phyloP scores from a whole-genome alignment of 2,888 invertebrate species.

The Drosophila niveifrons region DNA sequence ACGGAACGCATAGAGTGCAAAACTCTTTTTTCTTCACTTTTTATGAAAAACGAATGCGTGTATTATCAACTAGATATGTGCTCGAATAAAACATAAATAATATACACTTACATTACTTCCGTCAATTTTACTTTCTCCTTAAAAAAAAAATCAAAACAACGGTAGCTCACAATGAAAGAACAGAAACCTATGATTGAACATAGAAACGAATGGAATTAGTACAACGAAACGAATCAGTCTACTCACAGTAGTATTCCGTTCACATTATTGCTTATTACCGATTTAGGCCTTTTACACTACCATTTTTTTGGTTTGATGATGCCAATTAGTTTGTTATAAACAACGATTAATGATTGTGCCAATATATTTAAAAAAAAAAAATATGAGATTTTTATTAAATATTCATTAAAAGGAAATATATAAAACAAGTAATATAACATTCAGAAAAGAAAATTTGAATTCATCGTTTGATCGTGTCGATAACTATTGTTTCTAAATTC shows the following conservation, averaged over 20 bases:
- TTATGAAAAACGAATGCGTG: neutral
- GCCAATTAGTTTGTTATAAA: neutral
- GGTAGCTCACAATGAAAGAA: conserved; percentile 59
- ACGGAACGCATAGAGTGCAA: conserved; percentile 3
- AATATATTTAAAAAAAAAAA: neutral
- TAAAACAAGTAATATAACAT: too few species aligned
- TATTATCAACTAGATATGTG: conserved; percentile 8
- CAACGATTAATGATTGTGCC: neutral
- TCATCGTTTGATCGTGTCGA: too few species aligned
- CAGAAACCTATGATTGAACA: conserved; percentile 55
- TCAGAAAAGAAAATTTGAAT: too few species aligned
- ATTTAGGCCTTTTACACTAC: conserved; percentile 7
- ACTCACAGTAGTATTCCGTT: conserved; percentile 18
- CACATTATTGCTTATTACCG: neutral
- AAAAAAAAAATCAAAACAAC: conserved; percentile 75
- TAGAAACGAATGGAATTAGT: conserved; percentile 55
- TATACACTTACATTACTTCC: conserved; percentile 71
- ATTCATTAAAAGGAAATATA: neutral
- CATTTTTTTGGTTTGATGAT: neutral
- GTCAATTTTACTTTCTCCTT: conserved; percentile 66
- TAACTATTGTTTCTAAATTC: too few species aligned
- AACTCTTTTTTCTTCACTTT: neutral
- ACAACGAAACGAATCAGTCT: conserved; percentile 43
- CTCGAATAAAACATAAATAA: conserved; percentile 14
- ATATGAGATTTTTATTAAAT: too few species aligned